A percentile compares a stretch with the other conserved stretches of the same genome.
These are phyloP conservation scores for Ernsta delagoae DNA, from an alignment of 2,888 invertebrate species.

Conservation along the genomic window DNA sequence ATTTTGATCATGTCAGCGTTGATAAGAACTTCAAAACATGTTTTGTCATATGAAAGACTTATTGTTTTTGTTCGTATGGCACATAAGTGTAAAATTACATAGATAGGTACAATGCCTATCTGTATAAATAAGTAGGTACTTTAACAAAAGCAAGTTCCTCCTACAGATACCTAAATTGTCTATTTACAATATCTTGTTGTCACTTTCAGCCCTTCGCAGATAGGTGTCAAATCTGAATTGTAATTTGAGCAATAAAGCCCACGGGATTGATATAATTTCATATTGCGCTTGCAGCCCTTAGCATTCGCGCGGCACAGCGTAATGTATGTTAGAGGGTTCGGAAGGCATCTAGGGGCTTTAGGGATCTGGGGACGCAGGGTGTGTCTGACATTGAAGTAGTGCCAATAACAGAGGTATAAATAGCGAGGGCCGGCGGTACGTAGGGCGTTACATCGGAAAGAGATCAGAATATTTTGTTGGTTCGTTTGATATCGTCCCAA, in stretches of 20 bases:
- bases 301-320: no score
- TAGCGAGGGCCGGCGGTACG: constrained; percentile 74
- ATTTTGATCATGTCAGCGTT: constrained; percentile 24
- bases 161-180: no score
- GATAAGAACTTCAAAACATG: constrained; percentile 42
- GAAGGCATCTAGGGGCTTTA: no score
- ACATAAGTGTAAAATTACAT: background rate
- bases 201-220: constrained; percentile 46
- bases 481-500: constrained; percentile 64
- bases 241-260: constrained; percentile 76
- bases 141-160: no score
- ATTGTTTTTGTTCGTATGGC: constrained; percentile 8
- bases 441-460: constrained; percentile 82
- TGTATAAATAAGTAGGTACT: no score
- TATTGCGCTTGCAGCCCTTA: no score
- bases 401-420: constrained; percentile 85
- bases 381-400: constrained; percentile 86
- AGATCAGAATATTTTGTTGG: constrained; percentile 83
- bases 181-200: background rate
- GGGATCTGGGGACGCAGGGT: constrained; percentile 78
- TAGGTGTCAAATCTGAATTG: constrained; percentile 72
- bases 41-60: constrained; percentile 3
- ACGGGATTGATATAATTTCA: constrained; percentile 81
- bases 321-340: no score
- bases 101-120: no score